Evolutionary conservation across 2,888 invertebrate genomes (phyloP).

Genomic region (Andrena fulva): DNA sequence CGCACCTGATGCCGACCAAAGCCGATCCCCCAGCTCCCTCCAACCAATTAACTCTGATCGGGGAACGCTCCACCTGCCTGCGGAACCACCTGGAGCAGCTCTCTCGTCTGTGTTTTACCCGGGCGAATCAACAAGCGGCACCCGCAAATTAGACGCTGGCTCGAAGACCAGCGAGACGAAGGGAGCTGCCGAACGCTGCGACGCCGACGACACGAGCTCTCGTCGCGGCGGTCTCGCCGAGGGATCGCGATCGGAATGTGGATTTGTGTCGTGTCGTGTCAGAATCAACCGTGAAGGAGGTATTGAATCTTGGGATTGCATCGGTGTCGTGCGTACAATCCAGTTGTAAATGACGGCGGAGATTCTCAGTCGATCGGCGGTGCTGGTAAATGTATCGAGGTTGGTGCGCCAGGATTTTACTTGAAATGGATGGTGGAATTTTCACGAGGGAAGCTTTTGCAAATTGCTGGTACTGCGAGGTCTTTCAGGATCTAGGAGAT

Average conservation of each 20-base stretch:
- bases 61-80: neutral
- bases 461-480: too few relatives aligned
- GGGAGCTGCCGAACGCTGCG: conserved; percentile 11
- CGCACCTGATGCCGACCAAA: neutral
- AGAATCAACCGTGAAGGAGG: neutral
- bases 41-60: conserved; percentile 35
- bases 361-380: too few relatives aligned
- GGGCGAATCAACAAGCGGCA: conserved; percentile 22
- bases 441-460: too few relatives aligned
- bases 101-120: conserved; percentile 24
- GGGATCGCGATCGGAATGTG: neutral
- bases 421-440: too few relatives aligned
- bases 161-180: neutral
- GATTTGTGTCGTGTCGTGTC: conserved; percentile 4
- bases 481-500: too few relatives aligned
- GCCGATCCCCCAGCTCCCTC: neutral
- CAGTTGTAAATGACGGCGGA: too few relatives aligned
- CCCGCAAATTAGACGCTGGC: conserved; percentile 18
- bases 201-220: neutral
- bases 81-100: neutral
- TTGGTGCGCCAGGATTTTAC: neutral
- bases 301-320: neutral
- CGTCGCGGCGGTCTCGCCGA: conserved; percentile 5
- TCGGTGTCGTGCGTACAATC: neutral
- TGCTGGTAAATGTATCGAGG: neutral